Base-by-base conservation (phyloP, 2,113 vertebrate genomes). In the Pollachius pollachius region DNA sequence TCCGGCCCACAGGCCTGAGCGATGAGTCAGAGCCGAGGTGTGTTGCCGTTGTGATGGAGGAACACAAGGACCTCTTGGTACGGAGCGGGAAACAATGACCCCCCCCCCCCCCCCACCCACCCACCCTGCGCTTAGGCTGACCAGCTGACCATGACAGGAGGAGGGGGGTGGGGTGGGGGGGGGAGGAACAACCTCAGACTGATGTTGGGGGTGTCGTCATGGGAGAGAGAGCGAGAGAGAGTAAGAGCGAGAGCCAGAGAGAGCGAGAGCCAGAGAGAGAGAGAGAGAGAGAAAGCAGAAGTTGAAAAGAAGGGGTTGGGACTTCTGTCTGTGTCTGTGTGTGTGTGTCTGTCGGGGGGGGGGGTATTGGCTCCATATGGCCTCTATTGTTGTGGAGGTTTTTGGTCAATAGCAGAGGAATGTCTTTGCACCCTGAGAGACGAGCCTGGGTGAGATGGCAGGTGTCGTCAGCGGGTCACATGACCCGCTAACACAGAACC, bases 41-140 rank as follows among this genome's bases (percentile, higher is more conserved):
- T 72, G 64, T 66, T 79, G 84, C 80, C 70, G 79, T 8, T 2
- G 19, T 30, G 48, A 67, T 60, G 63, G 70, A 77, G 37, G 69
- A 69, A 84, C 70, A 89, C 76, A 81, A 77, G 67, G 69, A n/a
- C 76, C 68, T 85, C 88, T 85, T 88, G 83, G 90, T 90, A 90
- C 88, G 69, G 80, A 84, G 66, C 52, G 75, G 27, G 63, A 74
- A 41, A 90, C 90, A 90, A 90, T 82, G 69, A 74, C 58, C 77
- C 62, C 15, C 62, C 30, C 27, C 62, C 27, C 62, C 15, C 16
- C n/a, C 21, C 3, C 21, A 15, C n/a, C n/a, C 58, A n/a, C 16
- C 58, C 58, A 18, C 58, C 25, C 69, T 27, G 41, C 1, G 27
- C n/a, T 57, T 79, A 65, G 82, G 72, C 73, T 70, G 75, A 77